phyloP scores from a whole-genome alignment of 2,113 vertebrate species.

The Sterna hirundo region DNA sequence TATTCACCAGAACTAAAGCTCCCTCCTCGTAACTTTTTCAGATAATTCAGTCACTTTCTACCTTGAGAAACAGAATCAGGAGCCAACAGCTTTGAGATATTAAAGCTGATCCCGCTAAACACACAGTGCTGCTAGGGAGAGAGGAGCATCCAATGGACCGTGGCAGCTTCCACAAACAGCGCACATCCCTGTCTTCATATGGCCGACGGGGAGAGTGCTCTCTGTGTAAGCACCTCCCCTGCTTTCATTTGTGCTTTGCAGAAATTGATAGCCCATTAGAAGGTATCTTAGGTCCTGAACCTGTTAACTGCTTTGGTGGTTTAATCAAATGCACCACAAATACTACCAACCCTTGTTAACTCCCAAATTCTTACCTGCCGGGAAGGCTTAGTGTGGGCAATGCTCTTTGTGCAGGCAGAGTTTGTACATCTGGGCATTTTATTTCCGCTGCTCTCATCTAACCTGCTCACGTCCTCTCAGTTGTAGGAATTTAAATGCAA shows the following conservation, averaged over 20 bases:
- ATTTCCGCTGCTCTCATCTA: neutral
- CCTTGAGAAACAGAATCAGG: neutral
- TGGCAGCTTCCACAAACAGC: neutral
- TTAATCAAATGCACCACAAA: neutral
- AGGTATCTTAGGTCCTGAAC: neutral
- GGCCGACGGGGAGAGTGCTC: neutral
- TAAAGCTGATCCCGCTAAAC: neutral
- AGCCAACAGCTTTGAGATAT: neutral
- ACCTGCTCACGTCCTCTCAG: neutral
- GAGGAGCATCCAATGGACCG: neutral
- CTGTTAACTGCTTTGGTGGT: neutral
- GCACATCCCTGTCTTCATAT: neutral
- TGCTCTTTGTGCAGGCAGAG: neutral
- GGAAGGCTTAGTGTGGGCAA: neutral
- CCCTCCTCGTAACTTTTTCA: neutral
- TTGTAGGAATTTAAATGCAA: neutral
- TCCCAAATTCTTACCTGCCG: neutral
- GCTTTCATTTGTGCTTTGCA: neutral
- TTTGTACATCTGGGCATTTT: neutral
- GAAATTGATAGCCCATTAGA: neutral
- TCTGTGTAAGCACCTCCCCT: neutral
- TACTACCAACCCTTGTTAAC: neutral
- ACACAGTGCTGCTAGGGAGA: neutral
- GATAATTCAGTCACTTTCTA: neutral
- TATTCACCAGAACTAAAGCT: neutral